These are phyloP conservation scores for Phalera bucephala DNA, from an alignment of 2,888 invertebrate species.

Conservation along the genomic window DNA sequence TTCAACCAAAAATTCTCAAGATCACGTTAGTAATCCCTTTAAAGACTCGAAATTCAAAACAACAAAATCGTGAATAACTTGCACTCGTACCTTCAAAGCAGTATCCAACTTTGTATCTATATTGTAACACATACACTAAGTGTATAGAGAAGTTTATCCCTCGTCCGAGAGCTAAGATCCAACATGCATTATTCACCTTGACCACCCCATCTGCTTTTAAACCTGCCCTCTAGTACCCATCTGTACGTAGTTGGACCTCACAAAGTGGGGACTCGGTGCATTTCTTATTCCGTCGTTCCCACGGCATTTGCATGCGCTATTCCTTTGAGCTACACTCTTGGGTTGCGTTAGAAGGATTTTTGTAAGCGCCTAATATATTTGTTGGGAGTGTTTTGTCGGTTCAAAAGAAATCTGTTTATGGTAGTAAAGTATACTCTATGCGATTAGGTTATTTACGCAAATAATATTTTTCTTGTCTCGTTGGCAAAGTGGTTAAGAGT, in stretches of 20 bases:
- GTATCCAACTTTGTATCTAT: not conserved
- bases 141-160: conserved; percentile 17
- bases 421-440: no score
- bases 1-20: no score
- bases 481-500: no score
- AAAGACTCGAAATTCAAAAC: not conserved
- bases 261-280: conserved; percentile 22
- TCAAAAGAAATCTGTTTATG: no score
- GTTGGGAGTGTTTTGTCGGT: no score
- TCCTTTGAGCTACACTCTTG: no score
- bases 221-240: conserved; percentile 4
- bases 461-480: no score
- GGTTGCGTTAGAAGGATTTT: no score
- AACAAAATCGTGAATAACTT: not conserved
- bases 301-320: conserved; percentile 12
- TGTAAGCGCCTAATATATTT: no score
- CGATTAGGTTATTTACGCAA: no score
- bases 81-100: no score
- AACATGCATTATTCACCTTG: conserved; percentile 40
- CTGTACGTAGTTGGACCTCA: conserved; percentile 16
- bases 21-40: no score
- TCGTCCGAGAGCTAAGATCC: conserved; percentile 18
- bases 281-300: conserved; percentile 22
- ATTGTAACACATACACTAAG: conserved; percentile 12
- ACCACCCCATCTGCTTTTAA: conserved; percentile 15